Evolutionary conservation across 2,888 invertebrate genomes (phyloP).

Genomic region (Actias luna): DNA sequence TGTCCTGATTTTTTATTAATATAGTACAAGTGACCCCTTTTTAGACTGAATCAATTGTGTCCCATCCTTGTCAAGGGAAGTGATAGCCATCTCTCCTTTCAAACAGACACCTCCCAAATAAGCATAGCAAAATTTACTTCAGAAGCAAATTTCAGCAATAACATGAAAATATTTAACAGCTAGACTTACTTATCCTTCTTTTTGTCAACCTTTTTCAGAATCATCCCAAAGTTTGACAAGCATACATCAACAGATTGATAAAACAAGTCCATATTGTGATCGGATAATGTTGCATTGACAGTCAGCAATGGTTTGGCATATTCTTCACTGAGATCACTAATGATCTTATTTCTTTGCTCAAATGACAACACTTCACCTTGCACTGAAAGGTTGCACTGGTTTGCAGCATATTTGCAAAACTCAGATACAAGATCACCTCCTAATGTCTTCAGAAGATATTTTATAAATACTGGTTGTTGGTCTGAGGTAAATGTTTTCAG

Average conservation of each 20-base stretch:
- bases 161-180: conserved; percentile 2
- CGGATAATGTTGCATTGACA: conserved; percentile 86
- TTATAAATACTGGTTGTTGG: conserved; percentile 86
- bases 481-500: conserved; percentile 83
- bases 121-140: no score
- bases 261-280: conserved; percentile 89
- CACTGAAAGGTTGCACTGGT: conserved; percentile 85
- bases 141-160: neutral
- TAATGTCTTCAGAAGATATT: conserved; percentile 92
- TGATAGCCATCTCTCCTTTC: no score
- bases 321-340: conserved; percentile 85
- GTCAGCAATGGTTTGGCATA: conserved; percentile 84
- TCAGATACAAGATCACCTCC: conserved; percentile 92
- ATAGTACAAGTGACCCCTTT: no score
- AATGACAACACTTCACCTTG: conserved; percentile 82
- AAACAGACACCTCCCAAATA: no score
- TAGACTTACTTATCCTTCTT: conserved; percentile 86
- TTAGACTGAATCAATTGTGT: no score
- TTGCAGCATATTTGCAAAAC: conserved; percentile 89
- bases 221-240: conserved; percentile 87
- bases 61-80: no score
- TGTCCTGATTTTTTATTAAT: no score
- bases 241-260: conserved; percentile 87
- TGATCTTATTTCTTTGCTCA: conserved; percentile 87
- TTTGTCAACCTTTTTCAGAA: conserved; percentile 93